Percentiles rank a stretch among this genome's conserved stretches.
Conservation (phyloP, 2,888 invertebrate genomes). For the Mystacides longicornis region DNA sequence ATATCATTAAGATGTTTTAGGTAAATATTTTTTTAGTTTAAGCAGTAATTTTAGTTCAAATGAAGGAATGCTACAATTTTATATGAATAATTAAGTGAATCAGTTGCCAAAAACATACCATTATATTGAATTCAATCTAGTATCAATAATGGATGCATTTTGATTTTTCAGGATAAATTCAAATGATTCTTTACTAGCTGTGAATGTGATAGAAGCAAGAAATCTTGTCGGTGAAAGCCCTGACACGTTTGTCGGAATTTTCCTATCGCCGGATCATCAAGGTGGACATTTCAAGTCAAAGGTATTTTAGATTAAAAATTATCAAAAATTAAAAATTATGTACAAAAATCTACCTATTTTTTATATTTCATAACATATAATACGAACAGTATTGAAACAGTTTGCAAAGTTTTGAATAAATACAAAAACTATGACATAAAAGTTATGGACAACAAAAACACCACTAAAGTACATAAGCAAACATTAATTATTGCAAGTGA, state of each 20-base stretch:
- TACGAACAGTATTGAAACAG: too few species aligned
- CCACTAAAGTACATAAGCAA: too few species aligned
- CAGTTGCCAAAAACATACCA: not conserved
- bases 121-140: not conserved
- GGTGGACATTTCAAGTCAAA: conserved; percentile 25
- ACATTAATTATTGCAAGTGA: too few species aligned
- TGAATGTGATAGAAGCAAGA: conserved; percentile 70
- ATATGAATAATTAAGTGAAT: too few species aligned
- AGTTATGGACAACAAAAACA: too few species aligned
- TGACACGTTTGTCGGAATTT: conserved; percentile 71
- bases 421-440: too few species aligned
- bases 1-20: conserved; percentile 71
- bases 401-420: too few species aligned
- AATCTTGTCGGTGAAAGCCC: conserved; percentile 57
- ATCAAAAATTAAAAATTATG: too few species aligned
- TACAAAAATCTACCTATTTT: too few species aligned
- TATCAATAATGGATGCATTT: not conserved
- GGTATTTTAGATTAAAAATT: too few species aligned
- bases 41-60: not conserved
- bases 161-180: conserved; percentile 42
- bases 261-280: conserved; percentile 56
- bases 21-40: conserved; percentile 28
- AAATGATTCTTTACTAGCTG: conserved; percentile 41
- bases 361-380: too few species aligned
- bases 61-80: not conserved